Percentiles rank a stretch among this genome's conserved stretches.
phyloP scores from a whole-genome alignment of 1,140 invertebrate species.

The Lasaia peninsularis region DNA sequence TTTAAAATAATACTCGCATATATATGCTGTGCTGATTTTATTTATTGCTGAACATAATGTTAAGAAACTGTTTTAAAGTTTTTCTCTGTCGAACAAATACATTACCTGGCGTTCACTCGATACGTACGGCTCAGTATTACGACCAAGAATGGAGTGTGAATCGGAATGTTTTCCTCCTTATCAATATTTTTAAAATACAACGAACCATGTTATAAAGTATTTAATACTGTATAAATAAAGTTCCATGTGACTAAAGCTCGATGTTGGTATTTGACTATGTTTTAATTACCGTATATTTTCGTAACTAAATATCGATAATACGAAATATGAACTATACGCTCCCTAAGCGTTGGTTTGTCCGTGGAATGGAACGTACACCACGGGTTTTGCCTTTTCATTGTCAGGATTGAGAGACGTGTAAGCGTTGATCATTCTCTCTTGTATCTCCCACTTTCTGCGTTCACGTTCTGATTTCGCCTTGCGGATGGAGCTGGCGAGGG shows the following conservation, averaged over 20 bases:
- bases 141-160: not conserved
- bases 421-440: conserved; percentile 68
- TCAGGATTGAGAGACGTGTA: conserved; percentile 63
- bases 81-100: not conserved
- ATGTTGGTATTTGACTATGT: conserved; percentile 7
- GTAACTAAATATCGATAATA: conserved; percentile 3
- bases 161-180: not conserved
- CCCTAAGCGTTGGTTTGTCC: conserved; percentile 60
- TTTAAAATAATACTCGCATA: conserved; percentile 1
- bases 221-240: conserved; percentile 2
- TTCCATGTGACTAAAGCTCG: not conserved
- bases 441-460: conserved; percentile 81
- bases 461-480: conserved; percentile 86
- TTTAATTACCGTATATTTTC: not conserved
- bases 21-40: not conserved
- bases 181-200: not conserved
- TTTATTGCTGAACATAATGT: not conserved
- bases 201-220: not conserved
- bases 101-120: not conserved
- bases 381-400: conserved; percentile 50
- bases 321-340: not conserved
- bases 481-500: conserved; percentile 88
- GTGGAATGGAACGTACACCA: conserved; percentile 72
- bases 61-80: not conserved
- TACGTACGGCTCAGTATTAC: not conserved